Percentiles rank a stretch among this genome's conserved stretches.
Evolutionary conservation across 1,140 invertebrate species (phyloP).

Genomic region (Choristoneura fumiferana): DNA sequence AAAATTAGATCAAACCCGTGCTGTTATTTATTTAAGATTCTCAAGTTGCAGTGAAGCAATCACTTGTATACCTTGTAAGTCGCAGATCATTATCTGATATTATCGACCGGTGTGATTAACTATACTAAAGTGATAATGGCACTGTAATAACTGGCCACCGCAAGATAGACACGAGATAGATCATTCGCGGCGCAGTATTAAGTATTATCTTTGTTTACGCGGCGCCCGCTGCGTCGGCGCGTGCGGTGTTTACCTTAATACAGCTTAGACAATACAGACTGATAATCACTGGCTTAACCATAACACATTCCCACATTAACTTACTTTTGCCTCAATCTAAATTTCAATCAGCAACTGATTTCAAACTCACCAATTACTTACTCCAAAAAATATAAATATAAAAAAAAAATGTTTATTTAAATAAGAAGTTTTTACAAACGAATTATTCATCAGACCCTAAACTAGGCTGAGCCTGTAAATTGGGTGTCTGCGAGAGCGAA

Average conservation of each 20-base stretch:
- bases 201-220: slow-evolving; percentile 37
- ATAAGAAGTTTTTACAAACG: too few species aligned
- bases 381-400: too few species aligned
- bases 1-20: background rate
- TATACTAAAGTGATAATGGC: slow-evolving; percentile 62
- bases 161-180: slow-evolving; percentile 31
- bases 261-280: too few species aligned
- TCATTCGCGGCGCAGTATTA: slow-evolving; percentile 29
- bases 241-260: background rate
- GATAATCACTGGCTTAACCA: too few species aligned
- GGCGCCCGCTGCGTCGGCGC: slow-evolving; percentile 6
- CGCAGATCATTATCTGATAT: slow-evolving; percentile 53
- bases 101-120: slow-evolving; percentile 57
- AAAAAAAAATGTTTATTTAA: too few species aligned
- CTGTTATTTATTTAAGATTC: slow-evolving; percentile 8
- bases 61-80: slow-evolving; percentile 42
- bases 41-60: slow-evolving; percentile 43
- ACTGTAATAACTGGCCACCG: slow-evolving; percentile 37
- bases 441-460: too few species aligned
- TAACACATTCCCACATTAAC: too few species aligned
- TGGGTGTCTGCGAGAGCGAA: too few species aligned
- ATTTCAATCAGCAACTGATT: too few species aligned
- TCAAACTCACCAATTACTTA: too few species aligned
- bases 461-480: too few species aligned
- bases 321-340: too few species aligned